These are phyloP conservation scores for Harmothoe impar DNA, from an alignment of 2,888 invertebrate genomes.

Conservation along the genomic window DNA sequence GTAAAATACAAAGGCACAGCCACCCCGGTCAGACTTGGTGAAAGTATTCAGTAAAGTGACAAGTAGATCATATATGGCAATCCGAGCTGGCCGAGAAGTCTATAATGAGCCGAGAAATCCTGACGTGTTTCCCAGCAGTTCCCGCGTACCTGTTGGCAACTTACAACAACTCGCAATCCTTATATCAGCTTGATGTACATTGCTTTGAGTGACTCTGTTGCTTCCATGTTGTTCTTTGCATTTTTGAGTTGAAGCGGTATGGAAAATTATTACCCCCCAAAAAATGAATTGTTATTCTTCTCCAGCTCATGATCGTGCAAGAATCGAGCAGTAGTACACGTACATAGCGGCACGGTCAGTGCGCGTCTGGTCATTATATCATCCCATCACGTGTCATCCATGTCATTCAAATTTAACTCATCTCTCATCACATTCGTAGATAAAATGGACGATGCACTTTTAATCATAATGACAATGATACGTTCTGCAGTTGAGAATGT, in stretches of 20 bases:
- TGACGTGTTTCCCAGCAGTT: background rate
- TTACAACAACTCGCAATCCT: constrained; percentile 29
- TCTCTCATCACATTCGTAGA: constrained; percentile 25
- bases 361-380: constrained; percentile 1
- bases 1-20: background rate
- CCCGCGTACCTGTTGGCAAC: constrained; percentile 7
- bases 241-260: background rate
- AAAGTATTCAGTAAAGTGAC: background rate
- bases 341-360: background rate
- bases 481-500: constrained; percentile 26
- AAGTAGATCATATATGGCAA: background rate
- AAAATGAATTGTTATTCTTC: constrained; percentile 6
- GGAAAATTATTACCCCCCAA: too few species aligned
- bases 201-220: constrained; percentile 58
- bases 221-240: constrained; percentile 55
- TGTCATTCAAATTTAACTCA: constrained; percentile 20
- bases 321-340: constrained; percentile 41
- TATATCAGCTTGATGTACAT: constrained; percentile 57
- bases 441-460: constrained; percentile 47
- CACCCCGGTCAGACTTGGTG: background rate
- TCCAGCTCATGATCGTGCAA: constrained; percentile 60
- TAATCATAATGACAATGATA: constrained; percentile 28
- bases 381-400: background rate
- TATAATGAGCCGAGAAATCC: constrained; percentile 19
- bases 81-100: background rate